Evolutionary conservation across 2,888 invertebrate species (phyloP), one percentile per base, ranked within the genome.

Genomic region (Dolichopus griseipennis): DNA sequence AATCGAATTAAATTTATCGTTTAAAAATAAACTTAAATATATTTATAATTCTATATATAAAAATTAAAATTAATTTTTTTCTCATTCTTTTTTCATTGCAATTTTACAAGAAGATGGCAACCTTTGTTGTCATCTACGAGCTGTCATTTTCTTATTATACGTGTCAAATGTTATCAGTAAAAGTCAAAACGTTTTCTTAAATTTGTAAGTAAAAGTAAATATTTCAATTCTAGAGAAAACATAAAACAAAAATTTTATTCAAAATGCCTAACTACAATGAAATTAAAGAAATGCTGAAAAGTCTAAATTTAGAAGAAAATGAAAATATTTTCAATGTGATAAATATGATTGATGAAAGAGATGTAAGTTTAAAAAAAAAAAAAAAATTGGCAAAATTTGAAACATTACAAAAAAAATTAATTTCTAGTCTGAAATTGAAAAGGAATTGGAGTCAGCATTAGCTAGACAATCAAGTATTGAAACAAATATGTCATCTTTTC

Each of bases 401-500:
- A 64, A n/a, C n/a, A n/a, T 37, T 7, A 12, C 8, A 12, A 20
- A 71, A 69, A 27, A 27, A 61, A 66, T 66, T 20, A 21, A 20
- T 61, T 67, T 70, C 67, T 68, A 94, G 93, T 83, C 85, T 64
- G 85, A 85, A 72, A 86, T 92, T 6, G 86, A 90, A 76, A 84
- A 85, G 71, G 89, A 90, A 68, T 81, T 95, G 43, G 86, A 89
- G 69, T 84, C 84, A 34, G 85, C 92, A 37, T 78, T 94, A n/a
- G 86, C 88, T 7, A 87, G 90, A 72, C 90, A 92, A 74, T 87
- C 88, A 70, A 85, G 87, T 34, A 83, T 95, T 37, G 93, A 95
- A 77, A 87, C 90, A 18, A 92, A 92, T 77, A 86, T 96, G 73
- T 87, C 88, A 70, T 85, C 88, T 1, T 86, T 95, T n/a, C 88